Conservation (phyloP, 2,113 vertebrate genomes). For the Bostrychus sinensis region DNA sequence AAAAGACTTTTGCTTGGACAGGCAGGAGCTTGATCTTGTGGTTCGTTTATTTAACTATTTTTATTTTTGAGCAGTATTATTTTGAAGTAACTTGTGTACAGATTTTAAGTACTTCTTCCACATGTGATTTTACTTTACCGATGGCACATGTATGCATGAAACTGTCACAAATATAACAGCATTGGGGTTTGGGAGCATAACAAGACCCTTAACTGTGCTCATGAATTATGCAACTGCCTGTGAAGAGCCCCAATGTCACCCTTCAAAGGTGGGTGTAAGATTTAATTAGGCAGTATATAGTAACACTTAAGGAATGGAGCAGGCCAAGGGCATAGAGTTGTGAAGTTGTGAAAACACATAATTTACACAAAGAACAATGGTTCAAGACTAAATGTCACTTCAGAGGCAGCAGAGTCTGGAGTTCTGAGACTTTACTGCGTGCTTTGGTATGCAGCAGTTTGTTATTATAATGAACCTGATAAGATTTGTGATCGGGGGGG, state of each 20-base stretch:
- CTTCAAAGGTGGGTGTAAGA: conserved; percentile 36
- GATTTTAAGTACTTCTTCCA: neutral
- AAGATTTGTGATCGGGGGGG: conserved; percentile 25
- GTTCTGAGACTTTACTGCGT: neutral
- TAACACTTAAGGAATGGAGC: conserved; percentile 23
- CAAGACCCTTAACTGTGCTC: neutral
- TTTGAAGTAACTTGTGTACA: no score
- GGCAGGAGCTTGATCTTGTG: no score
- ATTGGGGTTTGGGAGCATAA: conserved; percentile 25
- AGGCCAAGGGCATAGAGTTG: conserved; percentile 9
- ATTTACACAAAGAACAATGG: conserved; percentile 13
- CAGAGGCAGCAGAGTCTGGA: neutral
- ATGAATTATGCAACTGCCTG: conserved; percentile 55
- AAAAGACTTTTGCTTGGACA: no score
- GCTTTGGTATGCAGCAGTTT: conserved; percentile 19
- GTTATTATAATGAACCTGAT: conserved; percentile 53
- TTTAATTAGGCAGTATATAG: conserved; percentile 22
- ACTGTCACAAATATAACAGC: conserved; percentile 17
- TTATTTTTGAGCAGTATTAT: no score
- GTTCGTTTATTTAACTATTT: no score
- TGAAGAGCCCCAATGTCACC: conserved; percentile 52
- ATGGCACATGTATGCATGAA: conserved; percentile 26
- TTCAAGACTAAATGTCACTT: neutral
- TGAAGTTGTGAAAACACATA: conserved; percentile 10
- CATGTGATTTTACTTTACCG: conserved; percentile 33